A percentile compares a stretch with the other conserved stretches of the same genome.
Conservation (phyloP, 2,113 vertebrate genomes). For the Corythoichthys intestinalis region DNA sequence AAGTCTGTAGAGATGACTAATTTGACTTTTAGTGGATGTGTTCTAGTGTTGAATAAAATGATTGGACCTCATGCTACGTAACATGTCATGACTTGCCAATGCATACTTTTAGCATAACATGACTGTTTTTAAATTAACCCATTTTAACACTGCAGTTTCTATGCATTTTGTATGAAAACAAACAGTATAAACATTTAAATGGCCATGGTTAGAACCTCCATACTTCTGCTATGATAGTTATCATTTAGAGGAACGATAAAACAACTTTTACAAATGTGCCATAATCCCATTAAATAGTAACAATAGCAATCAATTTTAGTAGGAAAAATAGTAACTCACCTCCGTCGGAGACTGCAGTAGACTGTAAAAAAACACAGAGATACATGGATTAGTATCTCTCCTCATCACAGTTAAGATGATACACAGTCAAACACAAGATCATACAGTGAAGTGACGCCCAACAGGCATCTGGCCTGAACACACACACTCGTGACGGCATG, state of each 20-base stretch:
- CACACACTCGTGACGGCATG: constrained; percentile 29
- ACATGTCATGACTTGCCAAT: neutral
- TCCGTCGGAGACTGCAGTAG: constrained; percentile 94
- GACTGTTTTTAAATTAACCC: neutral
- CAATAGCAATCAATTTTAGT: neutral
- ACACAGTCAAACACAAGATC: constrained; percentile 25
- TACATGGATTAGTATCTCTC: constrained; percentile 79
- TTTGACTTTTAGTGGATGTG: neutral
- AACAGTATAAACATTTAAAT: neutral
- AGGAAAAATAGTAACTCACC: constrained; percentile 78
- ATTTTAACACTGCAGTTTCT: neutral
- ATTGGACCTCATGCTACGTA: neutral
- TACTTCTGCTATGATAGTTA: neutral
- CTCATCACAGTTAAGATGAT: constrained; percentile 38
- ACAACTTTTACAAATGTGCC: too few species aligned
- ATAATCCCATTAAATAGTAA: neutral
- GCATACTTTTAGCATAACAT: neutral
- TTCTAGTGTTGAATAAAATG: neutral
- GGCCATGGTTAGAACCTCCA: neutral
- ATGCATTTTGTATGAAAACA: constrained; percentile 5
- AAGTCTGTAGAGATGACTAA: neutral
- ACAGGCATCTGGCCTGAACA: constrained; percentile 28
- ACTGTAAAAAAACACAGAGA: constrained; percentile 88
- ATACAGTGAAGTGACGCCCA: neutral
- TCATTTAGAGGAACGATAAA: neutral